Base-by-base conservation (phyloP, 1,140 invertebrate genomes). In the Lasaia peninsularis region DNA sequence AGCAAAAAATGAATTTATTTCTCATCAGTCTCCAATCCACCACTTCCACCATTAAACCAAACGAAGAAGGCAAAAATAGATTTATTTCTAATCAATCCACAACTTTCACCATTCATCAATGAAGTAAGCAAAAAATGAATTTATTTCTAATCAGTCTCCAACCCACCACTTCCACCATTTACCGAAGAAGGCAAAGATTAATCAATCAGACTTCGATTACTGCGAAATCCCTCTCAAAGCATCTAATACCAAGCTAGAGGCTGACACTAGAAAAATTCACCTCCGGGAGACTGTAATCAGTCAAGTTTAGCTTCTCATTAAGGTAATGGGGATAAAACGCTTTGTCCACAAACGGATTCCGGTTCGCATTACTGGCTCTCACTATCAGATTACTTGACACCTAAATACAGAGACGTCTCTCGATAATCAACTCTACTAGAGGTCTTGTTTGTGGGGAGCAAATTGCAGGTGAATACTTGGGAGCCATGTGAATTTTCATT, bases 301-400 rank as follows among this genome's bases (percentile, higher is more conserved):
- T 84, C 80, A 80, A 80, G 77, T 84, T 80, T 73, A 84, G 79
- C 80, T 72, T 62, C 69, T 61, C 75, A 80, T 81, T 82, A 81
- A 71, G 18, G 75, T 78, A 80, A 81, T 81, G 73, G 63, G 63
- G 64, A 65, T 66, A 65, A 58, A 62, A 51, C 63, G 69, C 67
- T 80, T 78, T 78, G 75, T 77, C 70, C 73, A 59, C 58, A 62
- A 60, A 55, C 32, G 37, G 52, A 62, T 62, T 53, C 52, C 28
- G 33, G 65, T 37, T 59, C 54, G 66, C 55, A 65, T 68, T 68
- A 60, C 14, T 44, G 57, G 52, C 12, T 40, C 35, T 18, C n/a
- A 56, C 65, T 63, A 66, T 61, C 64, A 44, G 67, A 67, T 69
- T 64, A 64, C 66, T 67, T 50, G 53, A 52, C 18, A 35, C 53